Percentiles rank a stretch among this genome's conserved stretches.
Evolutionary conservation across 1,140 invertebrate species (phyloP).

Genomic region (Scylla paramamosain): DNA sequence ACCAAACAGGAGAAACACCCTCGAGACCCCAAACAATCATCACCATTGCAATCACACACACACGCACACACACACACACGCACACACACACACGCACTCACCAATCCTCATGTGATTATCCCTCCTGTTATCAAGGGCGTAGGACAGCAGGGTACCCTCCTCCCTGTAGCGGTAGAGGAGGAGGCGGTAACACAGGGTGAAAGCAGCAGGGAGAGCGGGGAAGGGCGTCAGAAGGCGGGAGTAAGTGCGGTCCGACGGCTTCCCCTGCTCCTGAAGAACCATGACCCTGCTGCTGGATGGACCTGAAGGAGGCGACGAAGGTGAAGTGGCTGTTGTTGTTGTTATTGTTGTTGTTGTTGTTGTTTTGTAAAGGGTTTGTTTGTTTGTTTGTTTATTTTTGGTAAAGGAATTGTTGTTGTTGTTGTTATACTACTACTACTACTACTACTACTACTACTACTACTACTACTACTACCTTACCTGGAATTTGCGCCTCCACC

Average conservation of each 20-base stretch:
- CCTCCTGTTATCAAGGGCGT: constrained; percentile 43
- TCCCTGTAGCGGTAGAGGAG: constrained; percentile 53
- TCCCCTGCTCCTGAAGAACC: constrained; percentile 37
- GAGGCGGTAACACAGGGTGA: constrained; percentile 57
- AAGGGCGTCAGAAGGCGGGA: constrained; percentile 47
- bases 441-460: constrained; percentile 12
- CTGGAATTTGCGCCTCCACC: neutral
- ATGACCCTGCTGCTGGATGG: neutral
- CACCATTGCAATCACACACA: neutral
- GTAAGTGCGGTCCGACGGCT: constrained; percentile 1
- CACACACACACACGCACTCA: neutral
- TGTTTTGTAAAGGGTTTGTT: neutral
- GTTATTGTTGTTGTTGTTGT: neutral
- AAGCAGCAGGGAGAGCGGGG: neutral
- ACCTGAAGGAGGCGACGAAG: neutral
- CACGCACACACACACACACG: no score
- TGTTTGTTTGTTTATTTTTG: neutral
- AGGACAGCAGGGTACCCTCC: constrained; percentile 49
- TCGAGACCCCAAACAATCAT: neutral
- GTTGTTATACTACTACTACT: neutral
- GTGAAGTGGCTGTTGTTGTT: neutral
- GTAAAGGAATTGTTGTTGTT: neutral
- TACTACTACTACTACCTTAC: neutral
- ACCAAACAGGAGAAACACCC: no score
- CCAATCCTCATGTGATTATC: constrained; percentile 53